Conservation (phyloP, 2,113 vertebrate genomes). For the Sarotherodon lohbergeri region DNA sequence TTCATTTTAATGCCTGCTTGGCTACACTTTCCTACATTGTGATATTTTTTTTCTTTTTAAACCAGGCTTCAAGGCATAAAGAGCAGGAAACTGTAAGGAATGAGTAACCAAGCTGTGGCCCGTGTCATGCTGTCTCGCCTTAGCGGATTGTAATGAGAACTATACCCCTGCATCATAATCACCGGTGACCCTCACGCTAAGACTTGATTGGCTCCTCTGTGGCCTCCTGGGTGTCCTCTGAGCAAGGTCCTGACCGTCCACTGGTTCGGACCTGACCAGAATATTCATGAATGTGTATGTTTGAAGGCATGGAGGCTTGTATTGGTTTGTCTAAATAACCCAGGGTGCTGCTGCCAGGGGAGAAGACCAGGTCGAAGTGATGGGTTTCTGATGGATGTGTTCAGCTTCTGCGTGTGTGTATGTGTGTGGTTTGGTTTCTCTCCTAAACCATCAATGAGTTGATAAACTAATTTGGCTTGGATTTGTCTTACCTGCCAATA, state of each 20-base stretch:
- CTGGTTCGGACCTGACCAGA: conserved; percentile 41
- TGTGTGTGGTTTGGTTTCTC: neutral
- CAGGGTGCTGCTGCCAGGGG: neutral
- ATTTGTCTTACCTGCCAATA: neutral
- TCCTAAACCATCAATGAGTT: neutral
- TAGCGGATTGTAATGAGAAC: conserved; percentile 48
- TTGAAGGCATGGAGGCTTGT: conserved; percentile 11
- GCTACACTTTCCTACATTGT: neutral
- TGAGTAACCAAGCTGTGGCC: conserved; percentile 27
- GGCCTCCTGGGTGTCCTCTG: conserved; percentile 48
- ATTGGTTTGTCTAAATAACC: conserved; percentile 44
- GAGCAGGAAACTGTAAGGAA: neutral
- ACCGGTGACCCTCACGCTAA: conserved; percentile 39
- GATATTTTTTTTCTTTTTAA: neutral
- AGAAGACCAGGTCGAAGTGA: neutral
- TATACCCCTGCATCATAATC: conserved; percentile 59
- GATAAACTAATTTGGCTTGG: neutral
- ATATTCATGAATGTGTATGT: conserved; percentile 57
- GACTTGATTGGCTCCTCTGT: conserved; percentile 49
- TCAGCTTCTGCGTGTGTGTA: neutral
- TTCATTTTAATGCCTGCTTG: neutral
- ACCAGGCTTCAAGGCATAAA: neutral
- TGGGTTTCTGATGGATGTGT: neutral
- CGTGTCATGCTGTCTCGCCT: conserved; percentile 38
- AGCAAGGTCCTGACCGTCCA: conserved; percentile 51